These are phyloP conservation scores for Erpornis zantholeuca DNA, from an alignment of 2,113 vertebrate species.

Conservation along the genomic window DNA sequence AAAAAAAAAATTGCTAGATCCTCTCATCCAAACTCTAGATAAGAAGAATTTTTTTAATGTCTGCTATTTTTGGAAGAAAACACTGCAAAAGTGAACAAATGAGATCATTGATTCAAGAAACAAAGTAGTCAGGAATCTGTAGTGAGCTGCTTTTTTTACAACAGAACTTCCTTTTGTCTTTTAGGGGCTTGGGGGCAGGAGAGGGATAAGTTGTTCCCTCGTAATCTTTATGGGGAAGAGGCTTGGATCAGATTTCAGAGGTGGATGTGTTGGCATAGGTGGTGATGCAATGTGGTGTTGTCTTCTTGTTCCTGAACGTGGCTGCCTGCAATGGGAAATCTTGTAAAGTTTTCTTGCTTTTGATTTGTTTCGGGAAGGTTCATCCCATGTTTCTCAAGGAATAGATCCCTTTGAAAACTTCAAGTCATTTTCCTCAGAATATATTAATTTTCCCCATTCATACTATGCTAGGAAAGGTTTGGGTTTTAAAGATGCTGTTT, in stretches of 20 bases:
- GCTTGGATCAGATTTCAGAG: not conserved
- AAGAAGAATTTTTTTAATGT: not conserved
- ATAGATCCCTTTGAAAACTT: not conserved
- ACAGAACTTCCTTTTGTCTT: conserved; percentile 18
- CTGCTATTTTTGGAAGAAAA: not conserved
- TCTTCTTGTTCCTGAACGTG: not conserved
- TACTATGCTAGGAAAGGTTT: not conserved
- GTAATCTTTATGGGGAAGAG: not conserved
- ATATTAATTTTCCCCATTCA: not conserved
- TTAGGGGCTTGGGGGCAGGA: not conserved
- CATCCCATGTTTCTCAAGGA: not conserved
- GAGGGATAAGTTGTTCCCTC: not conserved
- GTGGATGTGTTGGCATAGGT: not conserved
- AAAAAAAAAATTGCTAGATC: not conserved
- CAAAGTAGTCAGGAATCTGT: not conserved
- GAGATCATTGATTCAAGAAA: not conserved
- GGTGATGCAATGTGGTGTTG: not conserved
- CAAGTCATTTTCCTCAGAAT: not conserved
- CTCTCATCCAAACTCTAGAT: not conserved
- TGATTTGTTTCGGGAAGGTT: not conserved
- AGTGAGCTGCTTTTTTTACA: not conserved
- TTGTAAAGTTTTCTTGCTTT: not conserved
- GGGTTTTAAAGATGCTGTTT: not conserved
- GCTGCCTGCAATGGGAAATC: not conserved
- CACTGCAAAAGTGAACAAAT: not conserved